Evolutionary conservation across 1,140 invertebrate species (phyloP).

Genomic region (Brachionus rubens): DNA sequence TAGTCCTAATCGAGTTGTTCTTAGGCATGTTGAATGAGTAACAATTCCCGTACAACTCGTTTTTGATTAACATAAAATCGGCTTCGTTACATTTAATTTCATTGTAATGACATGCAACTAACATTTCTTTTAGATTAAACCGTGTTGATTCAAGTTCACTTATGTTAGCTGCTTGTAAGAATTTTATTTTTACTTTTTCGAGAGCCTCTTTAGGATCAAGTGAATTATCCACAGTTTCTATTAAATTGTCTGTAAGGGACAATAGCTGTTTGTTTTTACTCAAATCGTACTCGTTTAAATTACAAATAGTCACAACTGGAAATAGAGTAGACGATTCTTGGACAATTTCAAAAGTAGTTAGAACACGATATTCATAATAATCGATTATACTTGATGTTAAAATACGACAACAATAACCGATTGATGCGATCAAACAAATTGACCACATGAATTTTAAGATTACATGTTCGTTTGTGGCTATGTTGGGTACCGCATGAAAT

Average conservation of each 20-base stretch:
- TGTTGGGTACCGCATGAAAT: conserved; percentile 44
- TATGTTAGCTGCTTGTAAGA: background rate
- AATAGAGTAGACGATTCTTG: conserved; percentile 15
- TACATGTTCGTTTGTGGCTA: conserved; percentile 24
- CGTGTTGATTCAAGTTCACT: conserved; percentile 1
- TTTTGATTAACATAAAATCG: conserved; percentile 8
- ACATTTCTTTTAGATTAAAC: conserved; percentile 5
- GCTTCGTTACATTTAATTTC: background rate
- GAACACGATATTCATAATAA: conserved; percentile 26
- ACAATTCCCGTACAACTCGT: conserved; percentile 39
- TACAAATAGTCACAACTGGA: conserved; percentile 27
- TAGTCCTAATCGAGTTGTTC: background rate
- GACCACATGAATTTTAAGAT: conserved; percentile 14
- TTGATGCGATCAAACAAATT: conserved; percentile 30
- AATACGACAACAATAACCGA: conserved; percentile 32
- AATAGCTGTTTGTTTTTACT: background rate
- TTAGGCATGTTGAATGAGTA: conserved; percentile 15
- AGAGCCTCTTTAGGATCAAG: background rate
- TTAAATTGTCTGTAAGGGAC: background rate
- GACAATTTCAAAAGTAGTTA: conserved; percentile 19
- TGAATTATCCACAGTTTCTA: background rate
- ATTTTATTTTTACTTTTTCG: background rate
- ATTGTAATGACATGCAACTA: conserved; percentile 14
- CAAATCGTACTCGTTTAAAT: conserved; percentile 33
- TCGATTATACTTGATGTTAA: conserved; percentile 24